phyloP scores from a whole-genome alignment of 2,797 vertebrate genomes.

The Paedocypris micromegethes region DNA sequence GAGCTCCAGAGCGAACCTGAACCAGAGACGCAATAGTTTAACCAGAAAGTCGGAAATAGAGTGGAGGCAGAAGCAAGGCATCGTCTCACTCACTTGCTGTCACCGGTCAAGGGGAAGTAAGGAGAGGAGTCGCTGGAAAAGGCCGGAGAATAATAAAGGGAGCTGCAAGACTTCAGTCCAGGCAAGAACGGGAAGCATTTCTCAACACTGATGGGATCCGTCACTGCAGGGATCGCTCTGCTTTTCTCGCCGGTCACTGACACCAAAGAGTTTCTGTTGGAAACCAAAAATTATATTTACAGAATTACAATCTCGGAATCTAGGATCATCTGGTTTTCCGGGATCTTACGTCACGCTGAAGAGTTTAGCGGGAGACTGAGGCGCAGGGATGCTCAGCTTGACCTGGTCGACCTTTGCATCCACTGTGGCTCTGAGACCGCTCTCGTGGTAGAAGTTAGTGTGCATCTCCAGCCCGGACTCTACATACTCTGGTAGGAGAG shows the following conservation, averaged over 20 bases:
- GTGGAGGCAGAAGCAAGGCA: not conserved
- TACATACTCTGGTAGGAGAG: constrained; percentile 78
- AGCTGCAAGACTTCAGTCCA: constrained; percentile 78
- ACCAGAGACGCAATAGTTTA: no score
- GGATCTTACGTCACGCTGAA: constrained; percentile 77
- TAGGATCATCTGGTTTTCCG: not conserved
- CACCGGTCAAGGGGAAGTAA: constrained; percentile 79
- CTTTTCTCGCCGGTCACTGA: constrained; percentile 70
- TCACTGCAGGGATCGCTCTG: constrained; percentile 65
- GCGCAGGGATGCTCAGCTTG: constrained; percentile 80
- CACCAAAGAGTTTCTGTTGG: constrained; percentile 72
- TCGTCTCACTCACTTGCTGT: constrained; percentile 72
- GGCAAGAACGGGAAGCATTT: constrained; percentile 73
- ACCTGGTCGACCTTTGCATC: constrained; percentile 65
- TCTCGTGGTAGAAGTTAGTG: constrained; percentile 85
- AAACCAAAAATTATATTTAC: not conserved
- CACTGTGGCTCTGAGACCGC: constrained; percentile 73
- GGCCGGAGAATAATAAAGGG: constrained; percentile 67
- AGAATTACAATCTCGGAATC: no score
- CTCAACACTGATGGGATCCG: constrained; percentile 56
- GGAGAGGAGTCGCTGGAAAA: constrained; percentile 66
- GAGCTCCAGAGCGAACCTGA: constrained; percentile 78
- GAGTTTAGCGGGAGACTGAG: constrained; percentile 70
- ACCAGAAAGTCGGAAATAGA: no score
- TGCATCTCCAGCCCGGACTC: constrained; percentile 80